Percentiles rank a stretch among this genome's conserved stretches.
These are phyloP conservation scores for Tachyglossus aculeatus DNA, from an alignment of 2,797 vertebrate genomes.

Conservation along the genomic window DNA sequence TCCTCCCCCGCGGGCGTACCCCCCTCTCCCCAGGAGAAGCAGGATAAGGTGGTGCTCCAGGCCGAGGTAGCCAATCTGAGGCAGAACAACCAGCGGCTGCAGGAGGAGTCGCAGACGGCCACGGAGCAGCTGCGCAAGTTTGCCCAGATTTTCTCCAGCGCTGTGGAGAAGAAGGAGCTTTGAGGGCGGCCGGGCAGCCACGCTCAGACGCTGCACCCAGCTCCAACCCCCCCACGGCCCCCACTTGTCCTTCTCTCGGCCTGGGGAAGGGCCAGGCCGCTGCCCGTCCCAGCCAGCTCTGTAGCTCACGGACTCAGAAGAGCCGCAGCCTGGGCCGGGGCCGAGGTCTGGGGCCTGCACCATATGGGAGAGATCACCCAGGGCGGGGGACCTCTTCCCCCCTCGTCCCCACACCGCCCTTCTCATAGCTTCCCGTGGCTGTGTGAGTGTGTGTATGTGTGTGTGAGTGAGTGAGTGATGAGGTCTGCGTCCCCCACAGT, in stretches of 20 bases:
- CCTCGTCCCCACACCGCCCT: too few relatives aligned
- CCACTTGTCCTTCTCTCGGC: background rate
- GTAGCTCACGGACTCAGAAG: fast-evolving
- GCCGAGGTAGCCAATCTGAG: slow-evolving; percentile 89
- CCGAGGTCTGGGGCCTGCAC: background rate
- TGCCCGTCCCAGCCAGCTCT: background rate
- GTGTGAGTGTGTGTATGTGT: too few relatives aligned
- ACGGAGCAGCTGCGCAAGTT: slow-evolving; percentile 90
- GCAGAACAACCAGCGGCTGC: slow-evolving; percentile 90
- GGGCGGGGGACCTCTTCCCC: background rate
- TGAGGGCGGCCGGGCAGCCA: slow-evolving; percentile 7
- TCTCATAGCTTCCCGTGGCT: too few relatives aligned
- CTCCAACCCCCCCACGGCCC: background rate
- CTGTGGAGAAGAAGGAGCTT: slow-evolving; percentile 71
- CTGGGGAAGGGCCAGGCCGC: background rate
- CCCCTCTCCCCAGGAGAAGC: slow-evolving; percentile 82
- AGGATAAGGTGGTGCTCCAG: slow-evolving; percentile 89
- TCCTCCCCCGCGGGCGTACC: fast-evolving
- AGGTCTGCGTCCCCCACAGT: too few relatives aligned
- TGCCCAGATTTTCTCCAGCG: slow-evolving; percentile 78
- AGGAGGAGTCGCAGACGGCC: slow-evolving; percentile 85
- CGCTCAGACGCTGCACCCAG: fast-evolving
- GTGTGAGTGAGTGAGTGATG: too few relatives aligned
- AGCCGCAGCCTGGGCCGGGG: background rate
- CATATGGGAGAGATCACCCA: background rate